These are phyloP conservation scores for Tridacna crocea DNA, from an alignment of 2,888 invertebrate species.

Conservation along the genomic window DNA sequence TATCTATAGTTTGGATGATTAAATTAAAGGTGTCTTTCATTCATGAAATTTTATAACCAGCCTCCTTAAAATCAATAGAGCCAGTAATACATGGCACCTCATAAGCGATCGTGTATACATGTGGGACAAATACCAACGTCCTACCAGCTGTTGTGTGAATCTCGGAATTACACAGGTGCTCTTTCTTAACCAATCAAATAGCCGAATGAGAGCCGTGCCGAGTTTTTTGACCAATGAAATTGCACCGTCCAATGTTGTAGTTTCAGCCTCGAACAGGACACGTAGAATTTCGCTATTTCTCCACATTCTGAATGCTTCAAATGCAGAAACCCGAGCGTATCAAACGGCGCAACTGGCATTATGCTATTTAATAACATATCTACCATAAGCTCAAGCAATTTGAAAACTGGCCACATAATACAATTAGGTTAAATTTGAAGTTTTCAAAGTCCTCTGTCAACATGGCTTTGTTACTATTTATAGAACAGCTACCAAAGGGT, in stretches of 20 bases:
- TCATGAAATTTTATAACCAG: conserved; percentile 2
- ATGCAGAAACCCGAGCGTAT: conserved; percentile 21
- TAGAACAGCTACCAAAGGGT: conserved; percentile 56
- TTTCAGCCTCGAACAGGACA: conserved; percentile 45
- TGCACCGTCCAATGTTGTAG: conserved; percentile 61
- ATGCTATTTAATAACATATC: conserved; percentile 40
- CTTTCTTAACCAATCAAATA: conserved; percentile 30
- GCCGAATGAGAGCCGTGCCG: not conserved
- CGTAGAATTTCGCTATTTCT: conserved; percentile 36
- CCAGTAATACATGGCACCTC: conserved; percentile 16
- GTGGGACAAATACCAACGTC: conserved; percentile 22
- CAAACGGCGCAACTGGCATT: conserved; percentile 18
- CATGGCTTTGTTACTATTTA: conserved; percentile 67
- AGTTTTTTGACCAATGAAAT: conserved; percentile 65
- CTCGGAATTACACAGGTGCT: conserved; percentile 36
- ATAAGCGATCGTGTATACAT: conserved; percentile 13
- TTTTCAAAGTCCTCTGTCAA: conserved; percentile 62
- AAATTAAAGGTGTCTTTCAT: conserved; percentile 2
- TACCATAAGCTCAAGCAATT: conserved; percentile 24
- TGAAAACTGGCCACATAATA: conserved; percentile 1
- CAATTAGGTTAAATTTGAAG: conserved; percentile 57
- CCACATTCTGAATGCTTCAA: conserved; percentile 33
- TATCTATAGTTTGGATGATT: not conserved
- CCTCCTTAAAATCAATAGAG: conserved; percentile 16
- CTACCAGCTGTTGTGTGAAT: conserved; percentile 34